A percentile compares a stretch with the other conserved stretches of the same genome.
phyloP scores from a whole-genome alignment of 1,140 invertebrate genomes.

The Drosophila lacteicornis region DNA sequence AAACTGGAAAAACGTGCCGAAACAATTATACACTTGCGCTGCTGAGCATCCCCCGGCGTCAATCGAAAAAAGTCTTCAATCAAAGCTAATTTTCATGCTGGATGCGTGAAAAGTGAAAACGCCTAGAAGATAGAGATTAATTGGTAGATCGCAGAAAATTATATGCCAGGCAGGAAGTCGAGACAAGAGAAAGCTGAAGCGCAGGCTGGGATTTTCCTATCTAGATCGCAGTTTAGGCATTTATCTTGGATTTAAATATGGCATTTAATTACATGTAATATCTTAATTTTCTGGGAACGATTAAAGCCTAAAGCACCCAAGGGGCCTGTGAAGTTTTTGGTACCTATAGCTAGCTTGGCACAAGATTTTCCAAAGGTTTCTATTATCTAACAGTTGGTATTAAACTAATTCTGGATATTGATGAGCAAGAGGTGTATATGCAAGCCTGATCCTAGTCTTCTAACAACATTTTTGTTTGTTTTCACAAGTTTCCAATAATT shows the following conservation, averaged over 20 bases:
- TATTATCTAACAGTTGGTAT: background rate
- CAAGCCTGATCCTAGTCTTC: background rate
- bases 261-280: background rate
- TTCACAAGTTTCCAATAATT: background rate
- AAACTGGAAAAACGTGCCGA: constrained; percentile 44
- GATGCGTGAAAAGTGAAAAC: constrained; percentile 43
- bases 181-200: constrained; percentile 27
- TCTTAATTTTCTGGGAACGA: background rate
- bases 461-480: background rate
- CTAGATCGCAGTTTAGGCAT: background rate
- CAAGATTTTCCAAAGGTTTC: too few species aligned
- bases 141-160: constrained; percentile 39
- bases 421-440: background rate
- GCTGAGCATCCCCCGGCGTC: constrained; percentile 20
- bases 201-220: background rate
- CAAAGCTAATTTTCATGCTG: constrained; percentile 14
- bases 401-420: background rate
- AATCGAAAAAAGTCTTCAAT: constrained; percentile 37
- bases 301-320: background rate
- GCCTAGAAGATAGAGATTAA: constrained; percentile 36
- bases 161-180: constrained; percentile 28
- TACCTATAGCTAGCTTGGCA: too few species aligned
- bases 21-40: constrained; percentile 42
- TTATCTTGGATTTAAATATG: background rate
- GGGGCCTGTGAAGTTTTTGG: too few species aligned